Evolutionary conservation across 2,888 invertebrate genomes (phyloP).

Genomic region (Acrocyrtus sp.): DNA sequence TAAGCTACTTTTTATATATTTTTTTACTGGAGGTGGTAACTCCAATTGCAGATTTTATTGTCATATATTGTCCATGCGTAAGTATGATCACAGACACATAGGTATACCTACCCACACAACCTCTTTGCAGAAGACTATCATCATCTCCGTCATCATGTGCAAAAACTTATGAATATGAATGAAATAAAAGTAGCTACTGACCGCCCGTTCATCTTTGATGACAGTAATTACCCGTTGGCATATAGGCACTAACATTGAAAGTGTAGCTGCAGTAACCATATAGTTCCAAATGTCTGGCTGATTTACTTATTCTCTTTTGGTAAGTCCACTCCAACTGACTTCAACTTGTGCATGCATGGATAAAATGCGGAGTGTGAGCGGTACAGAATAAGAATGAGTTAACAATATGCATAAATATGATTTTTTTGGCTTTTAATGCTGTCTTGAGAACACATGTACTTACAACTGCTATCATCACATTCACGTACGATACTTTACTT

Average conservation of each 20-base stretch:
- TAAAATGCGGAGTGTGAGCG: background rate
- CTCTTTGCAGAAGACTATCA: background rate
- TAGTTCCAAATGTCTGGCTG: conserved; percentile 4
- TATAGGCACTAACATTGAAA: no score
- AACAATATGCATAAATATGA: no score
- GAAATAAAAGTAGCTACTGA: conserved; percentile 13
- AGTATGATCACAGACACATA: background rate
- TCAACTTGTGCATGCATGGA: background rate
- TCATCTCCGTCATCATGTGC: background rate
- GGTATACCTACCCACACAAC: no score
- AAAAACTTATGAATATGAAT: conserved; percentile 28
- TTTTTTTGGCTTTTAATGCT: no score
- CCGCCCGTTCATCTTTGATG: background rate
- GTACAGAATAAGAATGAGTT: no score
- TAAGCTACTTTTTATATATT: background rate
- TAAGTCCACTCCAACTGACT: background rate
- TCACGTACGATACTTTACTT: no score
- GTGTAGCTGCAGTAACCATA: no score
- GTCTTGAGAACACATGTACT: no score
- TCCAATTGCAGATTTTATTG: conserved; percentile 8
- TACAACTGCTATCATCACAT: no score
- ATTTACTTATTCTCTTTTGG: conserved; percentile 4
- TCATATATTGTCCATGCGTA: background rate
- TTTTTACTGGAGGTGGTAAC: conserved; percentile 1
- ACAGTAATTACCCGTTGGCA: conserved; percentile 15